Conservation (phyloP, 2,888 invertebrate species). For the Parochlus steinenii region DNA sequence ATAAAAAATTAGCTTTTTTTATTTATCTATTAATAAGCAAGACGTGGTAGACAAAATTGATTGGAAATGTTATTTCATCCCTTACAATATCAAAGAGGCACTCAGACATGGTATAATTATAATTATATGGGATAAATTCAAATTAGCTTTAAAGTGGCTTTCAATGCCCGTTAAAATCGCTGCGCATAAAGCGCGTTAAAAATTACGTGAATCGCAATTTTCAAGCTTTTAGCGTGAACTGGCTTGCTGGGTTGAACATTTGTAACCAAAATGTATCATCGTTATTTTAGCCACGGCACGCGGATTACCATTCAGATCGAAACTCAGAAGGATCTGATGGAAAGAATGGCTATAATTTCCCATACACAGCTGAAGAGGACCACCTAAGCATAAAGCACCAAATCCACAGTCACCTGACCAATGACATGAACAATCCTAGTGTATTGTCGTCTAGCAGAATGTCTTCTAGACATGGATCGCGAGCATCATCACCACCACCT, state of each 20-base stretch:
- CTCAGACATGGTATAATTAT: too few species aligned
- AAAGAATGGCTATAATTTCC: constrained; percentile 69
- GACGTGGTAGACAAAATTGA: too few species aligned
- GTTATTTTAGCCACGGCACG: constrained; percentile 28
- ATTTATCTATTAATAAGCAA: too few species aligned
- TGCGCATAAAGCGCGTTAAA: too few species aligned
- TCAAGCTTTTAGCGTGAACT: too few species aligned
- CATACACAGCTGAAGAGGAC: constrained; percentile 70
- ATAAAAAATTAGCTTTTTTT: too few species aligned
- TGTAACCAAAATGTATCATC: constrained; percentile 31
- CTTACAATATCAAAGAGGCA: too few species aligned
- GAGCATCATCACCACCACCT: constrained; percentile 30
- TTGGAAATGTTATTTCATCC: too few species aligned
- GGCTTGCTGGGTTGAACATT: too few species aligned
- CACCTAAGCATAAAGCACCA: constrained; percentile 33
- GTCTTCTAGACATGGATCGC: constrained; percentile 25
- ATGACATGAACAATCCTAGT: constrained; percentile 37
- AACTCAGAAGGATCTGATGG: constrained; percentile 56
- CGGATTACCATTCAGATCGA: constrained; percentile 36
- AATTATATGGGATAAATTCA: too few species aligned
- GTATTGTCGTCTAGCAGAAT: constrained; percentile 19
- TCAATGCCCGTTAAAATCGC: too few species aligned
- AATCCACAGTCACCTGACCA: constrained; percentile 19
- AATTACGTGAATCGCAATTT: too few species aligned
- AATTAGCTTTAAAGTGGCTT: not conserved